phyloP scores from a whole-genome alignment of 2,113 vertebrate species.

The Anas platyrhynchos region DNA sequence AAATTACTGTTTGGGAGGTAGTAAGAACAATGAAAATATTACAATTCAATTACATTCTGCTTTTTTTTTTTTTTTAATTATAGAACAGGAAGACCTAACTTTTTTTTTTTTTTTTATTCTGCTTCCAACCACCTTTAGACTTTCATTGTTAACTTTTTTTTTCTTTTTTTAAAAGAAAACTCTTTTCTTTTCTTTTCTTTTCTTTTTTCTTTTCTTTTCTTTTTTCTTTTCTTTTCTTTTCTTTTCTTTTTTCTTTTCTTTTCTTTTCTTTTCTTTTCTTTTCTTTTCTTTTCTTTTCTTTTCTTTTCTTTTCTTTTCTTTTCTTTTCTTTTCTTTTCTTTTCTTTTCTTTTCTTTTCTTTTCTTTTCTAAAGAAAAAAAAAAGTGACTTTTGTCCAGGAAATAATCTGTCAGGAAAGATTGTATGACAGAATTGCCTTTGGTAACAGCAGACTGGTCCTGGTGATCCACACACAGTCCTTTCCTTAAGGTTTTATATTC shows the following conservation, averaged over 20 bases:
- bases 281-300: neutral
- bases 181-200: too few species aligned
- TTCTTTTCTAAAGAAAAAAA: neutral
- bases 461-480: neutral
- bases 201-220: too few species aligned
- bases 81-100: neutral
- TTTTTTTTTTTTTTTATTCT: neutral
- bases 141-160: neutral
- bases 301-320: neutral
- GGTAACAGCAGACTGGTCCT: neutral
- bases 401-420: neutral
- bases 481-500: neutral
- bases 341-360: neutral
- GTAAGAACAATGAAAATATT: neutral
- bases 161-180: neutral
- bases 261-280: neutral
- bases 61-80: neutral
- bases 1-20: neutral
- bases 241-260: neutral
- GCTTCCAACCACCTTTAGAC: neutral
- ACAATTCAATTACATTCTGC: neutral
- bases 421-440: neutral
- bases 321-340: neutral
- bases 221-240: neutral
- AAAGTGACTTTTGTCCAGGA: neutral